Conservation (phyloP, 2,888 invertebrate genomes). For the Polymixis flavicincta region DNA sequence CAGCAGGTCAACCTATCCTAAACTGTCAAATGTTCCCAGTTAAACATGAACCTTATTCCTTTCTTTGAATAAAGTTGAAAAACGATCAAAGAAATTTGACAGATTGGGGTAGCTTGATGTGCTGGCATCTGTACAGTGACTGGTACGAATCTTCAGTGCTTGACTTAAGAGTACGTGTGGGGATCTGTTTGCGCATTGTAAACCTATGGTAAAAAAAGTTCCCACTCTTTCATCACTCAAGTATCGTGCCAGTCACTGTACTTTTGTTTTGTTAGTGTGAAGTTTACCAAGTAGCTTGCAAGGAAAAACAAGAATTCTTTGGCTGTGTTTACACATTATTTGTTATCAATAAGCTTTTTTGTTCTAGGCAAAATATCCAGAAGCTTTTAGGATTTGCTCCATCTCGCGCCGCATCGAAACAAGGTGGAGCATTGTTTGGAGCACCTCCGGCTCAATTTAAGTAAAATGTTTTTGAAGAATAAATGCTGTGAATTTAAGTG, state of each 20-base stretch:
- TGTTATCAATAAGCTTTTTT: conserved; percentile 5
- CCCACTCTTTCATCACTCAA: too few relatives aligned
- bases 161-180: neutral
- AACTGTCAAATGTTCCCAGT: too few relatives aligned
- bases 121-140: too few relatives aligned
- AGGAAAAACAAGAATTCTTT: neutral
- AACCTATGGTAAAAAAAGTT: neutral
- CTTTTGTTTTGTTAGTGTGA: neutral
- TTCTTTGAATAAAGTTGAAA: too few relatives aligned
- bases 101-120: too few relatives aligned
- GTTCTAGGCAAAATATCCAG: conserved; percentile 97
- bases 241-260: neutral
- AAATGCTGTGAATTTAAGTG: conserved; percentile 9
- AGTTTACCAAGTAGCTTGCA: neutral
- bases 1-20: too few relatives aligned
- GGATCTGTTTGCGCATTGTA: neutral
- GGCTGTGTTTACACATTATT: neutral
- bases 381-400: conserved; percentile 99
- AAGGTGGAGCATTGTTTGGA: conserved; percentile 96
- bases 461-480: conserved; percentile 81
- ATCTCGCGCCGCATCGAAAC: conserved; percentile 98
- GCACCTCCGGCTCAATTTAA: conserved; percentile 96
- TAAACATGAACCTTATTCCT: too few relatives aligned
- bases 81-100: too few relatives aligned
- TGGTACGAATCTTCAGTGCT: neutral